These are phyloP conservation scores for Rotaria macrura DNA, from an alignment of 2,888 invertebrate genomes.

Conservation along the genomic window DNA sequence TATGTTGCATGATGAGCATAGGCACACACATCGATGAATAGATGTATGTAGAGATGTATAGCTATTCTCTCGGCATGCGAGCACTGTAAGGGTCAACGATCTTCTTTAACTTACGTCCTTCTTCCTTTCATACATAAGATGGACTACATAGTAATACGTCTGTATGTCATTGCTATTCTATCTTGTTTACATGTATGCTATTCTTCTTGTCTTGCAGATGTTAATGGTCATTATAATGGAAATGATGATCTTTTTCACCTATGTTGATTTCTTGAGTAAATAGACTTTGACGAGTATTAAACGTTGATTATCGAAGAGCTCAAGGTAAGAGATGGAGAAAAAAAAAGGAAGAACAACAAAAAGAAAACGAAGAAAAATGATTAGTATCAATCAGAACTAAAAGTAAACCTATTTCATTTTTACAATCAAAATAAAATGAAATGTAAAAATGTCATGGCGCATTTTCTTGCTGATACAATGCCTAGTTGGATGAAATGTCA, in stretches of 20 bases:
- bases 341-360: not conserved
- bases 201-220: not conserved
- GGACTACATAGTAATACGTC: not conserved
- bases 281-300: not conserved
- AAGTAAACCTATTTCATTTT: not conserved
- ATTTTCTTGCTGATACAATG: not conserved
- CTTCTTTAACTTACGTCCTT: not conserved
- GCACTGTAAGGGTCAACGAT: not conserved
- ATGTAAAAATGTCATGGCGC: not conserved
- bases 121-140: not conserved
- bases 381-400: not conserved
- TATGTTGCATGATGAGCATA: not conserved
- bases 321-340: not conserved
- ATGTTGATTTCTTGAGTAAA: not conserved
- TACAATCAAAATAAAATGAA: not conserved
- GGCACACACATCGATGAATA: not conserved
- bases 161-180: not conserved
- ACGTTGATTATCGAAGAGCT: not conserved
- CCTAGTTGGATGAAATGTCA: not conserved
- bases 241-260: conserved; percentile 1
- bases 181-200: not conserved
- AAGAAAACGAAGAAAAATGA: not conserved
- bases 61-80: not conserved
- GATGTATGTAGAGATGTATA: not conserved
- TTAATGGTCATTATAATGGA: not conserved